Base-by-base conservation (phyloP, 2,797 vertebrate genomes). In the Gadopsis marmoratus region DNA sequence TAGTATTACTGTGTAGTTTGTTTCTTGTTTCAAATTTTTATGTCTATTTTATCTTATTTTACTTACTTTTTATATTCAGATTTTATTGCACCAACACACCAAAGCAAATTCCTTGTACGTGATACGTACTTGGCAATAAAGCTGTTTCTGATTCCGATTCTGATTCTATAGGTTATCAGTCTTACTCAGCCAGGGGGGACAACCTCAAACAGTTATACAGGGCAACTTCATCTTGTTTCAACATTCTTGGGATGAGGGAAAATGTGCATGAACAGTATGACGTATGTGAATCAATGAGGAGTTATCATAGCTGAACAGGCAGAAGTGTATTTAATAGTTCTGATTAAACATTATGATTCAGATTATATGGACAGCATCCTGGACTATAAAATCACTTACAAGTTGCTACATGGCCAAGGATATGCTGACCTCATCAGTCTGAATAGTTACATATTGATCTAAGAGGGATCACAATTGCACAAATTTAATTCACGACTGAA, bases 301-400 rank as follows among this genome's bases (percentile, higher is more conserved):
- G 43, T 47, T 47, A 23, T 10, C 19, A 8, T n/a, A 59, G 53
- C 54, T 41, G 0, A 45, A 62, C 39, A 43, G 5, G 17, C 10
- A 19, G n/a, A 16, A 0, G 17, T 23, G 23, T 2, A 60, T 66
- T 61, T 13, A 16, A 35, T 16, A 35, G 5, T 2, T 65, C 3
- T 59, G n/a, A 26, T 47, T 41, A 67, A 54, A 62, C 14, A 60
- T 48, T 23, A 60, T 41, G 5, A n/a, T 71, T 55, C 31, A 53
- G 23, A 72, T 72, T 53, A 48, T 35, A 65, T 60, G 4, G 16
- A 16, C 19, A 58, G 4, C 16, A 66, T 66, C 26, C 29, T 31
- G 33, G 21, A 53, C 69, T 14, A 29, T 35, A 47, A 65, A 69
- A 66, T 10, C 6, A 26, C 63, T 54, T 23, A 68, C 19, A 43